Evolutionary conservation across 2,888 invertebrate species (phyloP).

Genomic region (Aphodius granarius): DNA sequence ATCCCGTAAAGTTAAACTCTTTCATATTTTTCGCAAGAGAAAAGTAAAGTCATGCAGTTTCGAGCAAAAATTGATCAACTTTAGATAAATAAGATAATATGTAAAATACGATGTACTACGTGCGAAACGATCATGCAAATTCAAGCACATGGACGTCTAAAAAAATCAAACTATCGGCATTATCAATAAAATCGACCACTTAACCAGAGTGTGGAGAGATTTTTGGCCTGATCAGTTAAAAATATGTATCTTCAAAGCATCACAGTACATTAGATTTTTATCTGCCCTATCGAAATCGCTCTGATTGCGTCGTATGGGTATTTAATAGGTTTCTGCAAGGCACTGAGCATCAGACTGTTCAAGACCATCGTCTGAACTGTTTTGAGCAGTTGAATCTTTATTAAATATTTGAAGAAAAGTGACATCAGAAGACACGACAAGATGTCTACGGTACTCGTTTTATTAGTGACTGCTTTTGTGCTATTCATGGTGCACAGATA

Average conservation of each 20-base stretch:
- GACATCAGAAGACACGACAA: not conserved
- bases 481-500: conserved; percentile 16
- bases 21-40: too few relatives aligned
- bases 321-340: not conserved
- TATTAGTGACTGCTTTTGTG: conserved; percentile 9
- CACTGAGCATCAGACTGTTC: not conserved
- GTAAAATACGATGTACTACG: not conserved
- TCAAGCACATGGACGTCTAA: not conserved
- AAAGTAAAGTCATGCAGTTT: too few relatives aligned
- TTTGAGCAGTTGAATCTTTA: not conserved
- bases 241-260: not conserved
- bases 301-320: not conserved
- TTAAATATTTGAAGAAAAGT: not conserved
- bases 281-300: not conserved
- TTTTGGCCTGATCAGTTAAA: not conserved
- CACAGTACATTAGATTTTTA: not conserved
- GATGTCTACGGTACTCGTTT: conserved; percentile 19
- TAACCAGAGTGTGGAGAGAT: not conserved
- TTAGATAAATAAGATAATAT: not conserved
- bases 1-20: too few relatives aligned
- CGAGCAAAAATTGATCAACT: too few relatives aligned
- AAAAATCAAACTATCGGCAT: not conserved
- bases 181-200: not conserved
- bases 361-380: not conserved
- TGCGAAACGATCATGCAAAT: not conserved